Conservation (phyloP, 2,797 vertebrate genomes). For the Sphenodon punctatus region DNA sequence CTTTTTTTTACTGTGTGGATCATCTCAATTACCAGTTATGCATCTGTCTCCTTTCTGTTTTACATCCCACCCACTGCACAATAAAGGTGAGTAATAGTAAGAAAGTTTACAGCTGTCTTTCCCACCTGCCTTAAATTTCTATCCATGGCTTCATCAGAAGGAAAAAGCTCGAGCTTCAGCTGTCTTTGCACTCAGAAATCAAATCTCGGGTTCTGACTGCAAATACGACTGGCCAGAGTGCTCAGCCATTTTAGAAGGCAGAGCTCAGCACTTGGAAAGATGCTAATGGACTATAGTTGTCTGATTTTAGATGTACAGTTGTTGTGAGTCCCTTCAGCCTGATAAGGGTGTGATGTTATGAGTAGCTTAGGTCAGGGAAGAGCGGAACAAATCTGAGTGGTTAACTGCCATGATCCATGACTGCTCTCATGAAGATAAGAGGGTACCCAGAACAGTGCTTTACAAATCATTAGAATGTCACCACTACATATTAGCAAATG, state of each 20-base stretch:
- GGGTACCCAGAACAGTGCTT: background rate
- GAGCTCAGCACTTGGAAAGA: background rate
- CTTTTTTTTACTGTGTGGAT: background rate
- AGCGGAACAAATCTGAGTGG: background rate
- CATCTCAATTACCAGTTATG: background rate
- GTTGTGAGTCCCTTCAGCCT: background rate
- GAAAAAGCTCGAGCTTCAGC: background rate
- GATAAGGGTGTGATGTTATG: background rate
- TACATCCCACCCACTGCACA: fast-evolving
- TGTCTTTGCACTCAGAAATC: fast-evolving
- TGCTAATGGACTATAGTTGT: background rate
- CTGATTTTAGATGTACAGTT: background rate
- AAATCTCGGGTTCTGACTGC: background rate
- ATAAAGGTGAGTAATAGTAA: background rate
- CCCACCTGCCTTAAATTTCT: slow-evolving; percentile 30
- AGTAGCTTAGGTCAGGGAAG: background rate
- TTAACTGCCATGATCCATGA: fast-evolving
- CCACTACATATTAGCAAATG: background rate
- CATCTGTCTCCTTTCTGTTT: slow-evolving; percentile 9
- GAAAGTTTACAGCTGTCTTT: background rate
- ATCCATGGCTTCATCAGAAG: background rate
- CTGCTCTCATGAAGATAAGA: background rate
- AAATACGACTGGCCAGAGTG: background rate
- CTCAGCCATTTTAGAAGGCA: background rate
- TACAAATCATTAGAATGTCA: background rate